Base-by-base conservation (phyloP, 2,113 vertebrate genomes). In the Thinocorus orbignyianus region DNA sequence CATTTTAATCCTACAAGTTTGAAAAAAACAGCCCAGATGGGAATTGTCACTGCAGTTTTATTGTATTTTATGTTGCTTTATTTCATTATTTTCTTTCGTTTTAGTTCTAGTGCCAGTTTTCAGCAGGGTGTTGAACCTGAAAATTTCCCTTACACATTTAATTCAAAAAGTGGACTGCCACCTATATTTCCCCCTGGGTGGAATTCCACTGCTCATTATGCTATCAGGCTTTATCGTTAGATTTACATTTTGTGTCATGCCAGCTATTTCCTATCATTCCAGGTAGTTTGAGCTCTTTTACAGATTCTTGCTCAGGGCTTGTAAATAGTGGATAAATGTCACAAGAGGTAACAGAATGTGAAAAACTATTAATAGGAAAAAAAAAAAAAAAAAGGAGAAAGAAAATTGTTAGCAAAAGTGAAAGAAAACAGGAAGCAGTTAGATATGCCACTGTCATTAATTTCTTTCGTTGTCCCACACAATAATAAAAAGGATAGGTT, bases 51-150 rank as follows among this genome's bases (percentile, higher is more conserved):
- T 60, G n/a, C 23, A 77, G 17, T 11, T 62, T 88, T 88, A 82
- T 80, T 86, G 24, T 54, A 77, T 81, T 88, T 72, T 76, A 62
- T 52, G 20, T 62, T 66, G 5, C 20, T 80, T 88, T 68, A 48
- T 73, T 83, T 78, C 17, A 66, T 77, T 92, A 0, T 73, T 82
- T 88, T 73, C 55, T 79, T 64, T 5, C 17, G 31, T 79, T 95
- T 90, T 60, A 94, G 81, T 64, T 92, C 62, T 49, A 77, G 31
- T 20, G 17, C 13, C 31, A 83, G 11, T 17, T 92, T 95, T 90
- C 66, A 58, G 26, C 16, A 57, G 22, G 23, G 44, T 70, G 37
- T 42, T 85, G 37, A 87, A 30, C 37, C 37, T 86, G 25, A 58
- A 69, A 61, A 0, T 66, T 83, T 90, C 20, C 9, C 14, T 11